Evolutionary conservation across 1,140 invertebrate species (phyloP), one percentile per base, ranked within the genome.

Genomic region (Drosophila punjabiensis): DNA sequence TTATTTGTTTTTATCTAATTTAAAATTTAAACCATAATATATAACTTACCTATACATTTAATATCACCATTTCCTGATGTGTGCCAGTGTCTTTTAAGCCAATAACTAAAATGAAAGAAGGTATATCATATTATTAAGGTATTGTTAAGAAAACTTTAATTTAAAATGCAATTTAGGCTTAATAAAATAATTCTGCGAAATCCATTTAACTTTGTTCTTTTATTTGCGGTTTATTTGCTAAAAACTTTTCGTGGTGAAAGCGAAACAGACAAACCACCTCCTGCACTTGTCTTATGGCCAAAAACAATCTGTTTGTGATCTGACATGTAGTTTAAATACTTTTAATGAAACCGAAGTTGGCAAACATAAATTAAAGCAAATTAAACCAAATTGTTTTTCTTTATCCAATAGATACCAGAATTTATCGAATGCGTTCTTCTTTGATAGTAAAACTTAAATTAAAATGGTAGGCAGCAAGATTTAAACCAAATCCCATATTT

Each of bases 41-140:
- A 9, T 18, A 56, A 56, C 68, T 56, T 56, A 69, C 68, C 68
- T 71, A 37, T 35, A 18, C 10, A n/a, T 8, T 39, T 5, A 9
- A n/a, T n/a, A 69, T 16, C 50, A 37, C 16, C 68, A 71, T 68
- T 33, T 56, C 11, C 33, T 35, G 11, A 20, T 37, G 30, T 28
- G 20, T 35, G 14, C 24, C 60, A 65, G 11, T 33, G 7, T 37
- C 8, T 24, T 7, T 7, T 9, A 13, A 10, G 20, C 6, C 24
- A 67, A 28, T 16, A 53, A 20, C 67, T 71, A 9, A 28, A 71
- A 68, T 11, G 3, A 68, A 45, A n/a, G 5, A n/a, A 20, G 4
- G 13, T 11, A 10, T 10, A 16, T n/a, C 5, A 47, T 11, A 20
- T 1, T 45, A 16, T 66, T 66, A 33, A 13, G 13, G n/a, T 33